Conservation (phyloP, 1,140 invertebrate species). For the Nylanderia fulva region DNA sequence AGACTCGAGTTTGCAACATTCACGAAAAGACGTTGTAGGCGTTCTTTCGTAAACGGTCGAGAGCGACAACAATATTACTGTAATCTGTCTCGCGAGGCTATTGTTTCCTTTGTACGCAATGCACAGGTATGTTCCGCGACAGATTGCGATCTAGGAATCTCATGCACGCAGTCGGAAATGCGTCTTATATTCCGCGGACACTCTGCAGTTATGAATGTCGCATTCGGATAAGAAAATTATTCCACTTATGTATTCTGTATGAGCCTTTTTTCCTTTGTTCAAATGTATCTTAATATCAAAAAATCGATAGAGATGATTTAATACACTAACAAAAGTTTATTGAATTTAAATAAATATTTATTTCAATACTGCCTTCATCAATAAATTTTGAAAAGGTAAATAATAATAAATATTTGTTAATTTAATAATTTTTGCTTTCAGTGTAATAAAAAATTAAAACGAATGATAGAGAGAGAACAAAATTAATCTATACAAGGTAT, state of each 20-base stretch:
- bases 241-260: not conserved
- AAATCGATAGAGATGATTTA: too few relatives aligned
- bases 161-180: conserved; percentile 20
- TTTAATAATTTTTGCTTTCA: too few relatives aligned
- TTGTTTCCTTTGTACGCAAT: conserved; percentile 49
- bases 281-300: not conserved
- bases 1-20: conserved; percentile 44
- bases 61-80: conserved; percentile 51
- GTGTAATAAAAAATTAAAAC: too few relatives aligned
- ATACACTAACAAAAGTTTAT: too few relatives aligned
- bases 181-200: not conserved
- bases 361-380: too few relatives aligned
- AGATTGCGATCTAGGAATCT: conserved; percentile 27
- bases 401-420: too few relatives aligned
- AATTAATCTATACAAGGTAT: too few relatives aligned
- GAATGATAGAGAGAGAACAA: too few relatives aligned
- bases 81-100: conserved; percentile 47
- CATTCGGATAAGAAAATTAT: not conserved
- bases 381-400: too few relatives aligned
- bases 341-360: too few relatives aligned
- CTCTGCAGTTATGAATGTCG: not conserved
- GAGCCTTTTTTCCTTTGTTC: not conserved
- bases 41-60: conserved; percentile 59
- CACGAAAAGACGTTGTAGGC: conserved; percentile 53
- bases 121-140: conserved; percentile 38